phyloP scores from a whole-genome alignment of 2,888 invertebrate genomes.

The Apomyelois bistriatella region DNA sequence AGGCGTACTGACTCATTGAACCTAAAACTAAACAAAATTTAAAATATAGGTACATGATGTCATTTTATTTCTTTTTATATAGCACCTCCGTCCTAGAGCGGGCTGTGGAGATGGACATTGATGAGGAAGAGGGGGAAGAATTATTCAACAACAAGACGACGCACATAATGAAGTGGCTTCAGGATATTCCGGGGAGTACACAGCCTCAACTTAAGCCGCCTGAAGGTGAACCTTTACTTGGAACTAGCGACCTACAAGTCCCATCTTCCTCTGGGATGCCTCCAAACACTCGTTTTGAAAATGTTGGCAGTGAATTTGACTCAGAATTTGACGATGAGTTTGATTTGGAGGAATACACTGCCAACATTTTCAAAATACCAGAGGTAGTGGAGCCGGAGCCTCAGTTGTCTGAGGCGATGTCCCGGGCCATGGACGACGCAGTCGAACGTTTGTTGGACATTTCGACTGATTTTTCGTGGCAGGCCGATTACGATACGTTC shows the following conservation, averaged over 20 bases:
- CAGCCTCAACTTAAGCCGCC: no score
- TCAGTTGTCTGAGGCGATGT: background rate
- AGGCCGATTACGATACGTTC: background rate
- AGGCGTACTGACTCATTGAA: no score
- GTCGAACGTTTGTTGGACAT: background rate
- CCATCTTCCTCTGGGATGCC: background rate
- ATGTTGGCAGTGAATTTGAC: background rate
- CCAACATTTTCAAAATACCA: background rate
- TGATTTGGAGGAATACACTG: no score
- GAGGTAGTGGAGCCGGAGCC: background rate
- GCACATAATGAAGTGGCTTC: constrained; percentile 1
- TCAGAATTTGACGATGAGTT: background rate
- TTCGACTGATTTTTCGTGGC: background rate
- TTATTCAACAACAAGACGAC: background rate
- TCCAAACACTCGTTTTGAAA: background rate
- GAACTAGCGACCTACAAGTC: background rate
- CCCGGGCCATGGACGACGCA: background rate
- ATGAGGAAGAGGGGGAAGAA: constrained; percentile 1
- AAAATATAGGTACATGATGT: background rate
- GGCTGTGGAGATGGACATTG: background rate
- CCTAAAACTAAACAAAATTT: no score
- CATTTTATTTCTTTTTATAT: background rate
- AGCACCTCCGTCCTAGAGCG: background rate
- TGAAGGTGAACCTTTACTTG: no score
- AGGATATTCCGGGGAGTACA: background rate